Evolutionary conservation across 2,888 invertebrate species (phyloP), one percentile per base, ranked within the genome.

Genomic region (Alloplasta piceator): DNA sequence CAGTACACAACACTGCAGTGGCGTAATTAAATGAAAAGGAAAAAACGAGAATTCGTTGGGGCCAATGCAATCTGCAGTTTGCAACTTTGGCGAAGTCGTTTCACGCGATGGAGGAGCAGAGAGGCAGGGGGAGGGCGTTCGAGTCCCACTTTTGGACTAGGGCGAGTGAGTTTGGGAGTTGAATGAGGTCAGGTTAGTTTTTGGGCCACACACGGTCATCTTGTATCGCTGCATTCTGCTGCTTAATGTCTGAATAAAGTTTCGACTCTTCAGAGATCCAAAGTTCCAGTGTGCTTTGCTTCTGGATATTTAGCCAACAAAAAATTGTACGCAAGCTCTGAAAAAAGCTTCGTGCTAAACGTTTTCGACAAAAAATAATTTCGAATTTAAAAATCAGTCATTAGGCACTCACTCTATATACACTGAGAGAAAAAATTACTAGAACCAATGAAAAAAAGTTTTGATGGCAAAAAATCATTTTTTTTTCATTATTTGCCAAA

Each of bases 61-160:
- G 60, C 76, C 82, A 78, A 78, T 81, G 86, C 87, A 86, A 86
- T 87, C 80, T 83, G 82, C 83, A 85, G 85, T 86, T 87, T 80
- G 87, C 84, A 87, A 87, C 83, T 86, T 86, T 14, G 80, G 73
- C 72, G 83, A 85, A 87, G 86, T 87, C 85, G 87, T 86, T 85
- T 68, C 52, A 14, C 9, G 46, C n/a, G 50, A 52, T 6, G 26
- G 26, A 26, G 36, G 63, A 39, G 48, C 4, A 39, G 5, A 9
- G 41, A 52, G 61, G 39, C 36, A 39, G 63, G 6, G 48, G 64
- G 63, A 46, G 64, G 36, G 66, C 50, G 60, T 14, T 60, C 26
- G 66, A 64, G 77, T 56, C 71, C 68, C 61, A 26, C 70, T 71
- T 63, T 39, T 38, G 48, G 63, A 64, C 70, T 64, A 36, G 70